These are phyloP conservation scores for Phenacoccus solenopsis DNA, from an alignment of 1,140 invertebrate species.

Conservation along the genomic window DNA sequence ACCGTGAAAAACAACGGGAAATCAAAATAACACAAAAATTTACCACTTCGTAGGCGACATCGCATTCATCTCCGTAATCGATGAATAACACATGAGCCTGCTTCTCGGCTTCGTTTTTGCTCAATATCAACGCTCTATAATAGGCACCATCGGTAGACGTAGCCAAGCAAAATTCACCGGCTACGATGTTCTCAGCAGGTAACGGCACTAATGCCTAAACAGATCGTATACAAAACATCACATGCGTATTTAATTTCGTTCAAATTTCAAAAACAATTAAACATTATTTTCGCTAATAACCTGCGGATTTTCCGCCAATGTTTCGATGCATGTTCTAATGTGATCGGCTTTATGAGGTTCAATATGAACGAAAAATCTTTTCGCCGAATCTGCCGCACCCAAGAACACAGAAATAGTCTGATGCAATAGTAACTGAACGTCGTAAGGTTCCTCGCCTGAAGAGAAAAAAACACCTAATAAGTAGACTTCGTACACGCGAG, in stretches of 20 bases:
- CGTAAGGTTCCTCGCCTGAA: constrained; percentile 13
- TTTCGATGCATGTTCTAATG: constrained; percentile 15
- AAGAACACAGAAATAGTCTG: constrained; percentile 34
- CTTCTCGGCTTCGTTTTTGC: neutral
- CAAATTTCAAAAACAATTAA: neutral
- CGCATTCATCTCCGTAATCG: constrained; percentile 41
- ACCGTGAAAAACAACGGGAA: too few species aligned
- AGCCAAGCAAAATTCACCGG: constrained; percentile 41
- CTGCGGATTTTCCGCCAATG: neutral
- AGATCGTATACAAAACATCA: neutral
- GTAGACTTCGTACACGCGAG: too few species aligned
- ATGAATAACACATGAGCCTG: constrained; percentile 34
- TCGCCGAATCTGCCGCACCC: constrained; percentile 30
- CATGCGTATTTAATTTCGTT: too few species aligned
- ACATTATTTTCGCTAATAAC: neutral
- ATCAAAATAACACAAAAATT: constrained; percentile 20
- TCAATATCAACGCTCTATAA: constrained; percentile 30
- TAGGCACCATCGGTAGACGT: constrained; percentile 46
- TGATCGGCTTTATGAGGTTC: constrained; percentile 20
- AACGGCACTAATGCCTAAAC: neutral
- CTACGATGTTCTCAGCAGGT: constrained; percentile 4
- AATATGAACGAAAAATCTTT: constrained; percentile 35
- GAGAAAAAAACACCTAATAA: constrained; percentile 13
- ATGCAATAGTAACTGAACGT: constrained; percentile 32
- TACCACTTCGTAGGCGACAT: constrained; percentile 27